A percentile compares a stretch with the other conserved stretches of the same genome.
Conservation (phyloP, 2,888 invertebrate genomes). For the Colostygia pectinataria region DNA sequence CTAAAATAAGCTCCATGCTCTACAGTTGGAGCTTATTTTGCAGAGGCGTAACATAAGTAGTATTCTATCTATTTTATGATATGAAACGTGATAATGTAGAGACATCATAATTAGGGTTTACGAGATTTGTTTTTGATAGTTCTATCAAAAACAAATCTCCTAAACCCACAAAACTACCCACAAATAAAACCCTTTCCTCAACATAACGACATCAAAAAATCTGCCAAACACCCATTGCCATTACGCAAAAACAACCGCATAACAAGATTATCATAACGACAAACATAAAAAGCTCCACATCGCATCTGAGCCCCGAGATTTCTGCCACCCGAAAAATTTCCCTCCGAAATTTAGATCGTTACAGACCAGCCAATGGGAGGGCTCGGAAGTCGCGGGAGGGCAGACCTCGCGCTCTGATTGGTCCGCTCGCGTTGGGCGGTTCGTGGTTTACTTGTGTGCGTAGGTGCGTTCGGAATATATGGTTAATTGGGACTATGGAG, state of each 20-base stretch:
- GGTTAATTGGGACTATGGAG: slow-evolving; percentile 54
- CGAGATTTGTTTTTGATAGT: no score
- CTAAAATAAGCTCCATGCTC: no score
- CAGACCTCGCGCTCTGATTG: slow-evolving; percentile 60
- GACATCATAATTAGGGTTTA: no score
- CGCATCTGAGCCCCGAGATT: slow-evolving; percentile 52
- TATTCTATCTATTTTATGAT: no score
- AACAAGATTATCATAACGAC: slow-evolving; percentile 74
- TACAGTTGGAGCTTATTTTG: no score
- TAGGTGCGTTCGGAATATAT: slow-evolving; percentile 62
- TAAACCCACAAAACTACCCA: slow-evolving; percentile 9
- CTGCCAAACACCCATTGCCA: slow-evolving; percentile 49
- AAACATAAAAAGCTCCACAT: slow-evolving; percentile 36
- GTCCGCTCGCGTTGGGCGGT: slow-evolving; percentile 55
- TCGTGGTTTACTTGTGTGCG: slow-evolving; percentile 54
- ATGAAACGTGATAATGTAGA: no score
- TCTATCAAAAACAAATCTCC: neutral
- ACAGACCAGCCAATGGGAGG: slow-evolving; percentile 60
- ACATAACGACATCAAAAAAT: slow-evolving; percentile 31
- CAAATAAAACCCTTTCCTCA: slow-evolving; percentile 25
- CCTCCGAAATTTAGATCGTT: slow-evolving; percentile 74
- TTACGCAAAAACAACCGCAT: slow-evolving; percentile 73
- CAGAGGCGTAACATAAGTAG: no score
- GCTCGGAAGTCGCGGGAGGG: slow-evolving; percentile 60
- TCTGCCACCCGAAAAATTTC: slow-evolving; percentile 75